Evolutionary conservation across 2,797 vertebrate species (phyloP).

Genomic region (Morus bassanus): DNA sequence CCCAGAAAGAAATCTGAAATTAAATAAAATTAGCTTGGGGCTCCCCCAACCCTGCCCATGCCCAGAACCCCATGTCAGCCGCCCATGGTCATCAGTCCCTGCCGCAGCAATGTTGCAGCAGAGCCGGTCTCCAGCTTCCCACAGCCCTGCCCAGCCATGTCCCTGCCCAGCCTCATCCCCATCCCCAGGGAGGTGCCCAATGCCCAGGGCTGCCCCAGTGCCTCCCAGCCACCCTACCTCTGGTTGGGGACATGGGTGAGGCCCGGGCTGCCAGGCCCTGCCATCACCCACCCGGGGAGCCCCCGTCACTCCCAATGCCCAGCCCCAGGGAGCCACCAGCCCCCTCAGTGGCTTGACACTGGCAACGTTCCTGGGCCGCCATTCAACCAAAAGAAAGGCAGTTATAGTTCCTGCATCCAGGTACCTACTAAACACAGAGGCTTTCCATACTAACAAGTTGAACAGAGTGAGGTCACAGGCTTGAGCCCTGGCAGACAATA

Average conservation of each 20-base stretch:
- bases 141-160: background rate
- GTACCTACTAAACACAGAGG: background rate
- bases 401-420: background rate
- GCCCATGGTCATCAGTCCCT: fast-evolving
- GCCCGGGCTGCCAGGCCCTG: too few relatives aligned
- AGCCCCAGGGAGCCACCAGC: background rate
- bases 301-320: fast-evolving
- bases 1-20: background rate
- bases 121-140: background rate
- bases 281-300: fast-evolving
- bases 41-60: background rate
- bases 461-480: background rate
- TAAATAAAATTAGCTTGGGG: background rate
- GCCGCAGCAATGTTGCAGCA: background rate
- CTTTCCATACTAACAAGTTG: background rate
- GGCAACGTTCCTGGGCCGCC: background rate
- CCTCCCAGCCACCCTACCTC: fast-evolving
- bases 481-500: background rate
- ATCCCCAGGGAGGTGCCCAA: fast-evolving
- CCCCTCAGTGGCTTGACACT: background rate
- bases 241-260: background rate
- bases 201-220: background rate
- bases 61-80: background rate
- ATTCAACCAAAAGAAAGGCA: background rate
- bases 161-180: too few relatives aligned